phyloP scores from a whole-genome alignment of 2,888 invertebrate genomes.

The Unio pictorum region DNA sequence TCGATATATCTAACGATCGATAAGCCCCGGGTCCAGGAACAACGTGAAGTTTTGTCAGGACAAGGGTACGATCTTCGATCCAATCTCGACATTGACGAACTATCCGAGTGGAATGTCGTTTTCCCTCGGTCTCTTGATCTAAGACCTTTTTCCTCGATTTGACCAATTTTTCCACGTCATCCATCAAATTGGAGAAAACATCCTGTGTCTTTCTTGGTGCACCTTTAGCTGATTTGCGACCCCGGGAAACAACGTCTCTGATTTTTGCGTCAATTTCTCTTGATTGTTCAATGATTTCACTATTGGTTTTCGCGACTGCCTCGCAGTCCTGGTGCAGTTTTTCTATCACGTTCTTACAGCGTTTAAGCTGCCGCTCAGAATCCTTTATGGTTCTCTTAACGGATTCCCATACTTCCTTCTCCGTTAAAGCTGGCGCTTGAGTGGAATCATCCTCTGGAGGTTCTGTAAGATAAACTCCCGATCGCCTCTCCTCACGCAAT shows the following conservation, averaged over 20 bases:
- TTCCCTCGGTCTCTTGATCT: slow-evolving; percentile 40
- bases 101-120: slow-evolving; percentile 39
- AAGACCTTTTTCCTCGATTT: slow-evolving; percentile 29
- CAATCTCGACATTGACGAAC: slow-evolving; percentile 43
- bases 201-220: slow-evolving; percentile 41
- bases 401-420: slow-evolving; percentile 31
- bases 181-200: slow-evolving; percentile 42
- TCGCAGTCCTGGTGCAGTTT: slow-evolving; percentile 49
- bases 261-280: slow-evolving; percentile 43
- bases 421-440: slow-evolving; percentile 19
- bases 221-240: slow-evolving; percentile 29
- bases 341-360: slow-evolving; percentile 40
- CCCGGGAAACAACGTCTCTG: slow-evolving; percentile 23
- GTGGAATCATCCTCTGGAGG: slow-evolving; percentile 16
- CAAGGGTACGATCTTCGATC: slow-evolving; percentile 28
- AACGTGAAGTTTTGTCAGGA: slow-evolving; percentile 25
- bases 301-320: slow-evolving; percentile 39
- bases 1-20: slow-evolving; percentile 7
- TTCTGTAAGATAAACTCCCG: slow-evolving; percentile 34
- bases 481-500: slow-evolving; percentile 28
- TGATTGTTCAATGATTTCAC: slow-evolving; percentile 40
- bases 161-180: slow-evolving; percentile 45
- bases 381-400: slow-evolving; percentile 31
- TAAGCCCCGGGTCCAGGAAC: slow-evolving; percentile 8
- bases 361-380: slow-evolving; percentile 30